Evolutionary conservation across 2,888 invertebrate genomes (phyloP).

Genomic region (Oithona nana): DNA sequence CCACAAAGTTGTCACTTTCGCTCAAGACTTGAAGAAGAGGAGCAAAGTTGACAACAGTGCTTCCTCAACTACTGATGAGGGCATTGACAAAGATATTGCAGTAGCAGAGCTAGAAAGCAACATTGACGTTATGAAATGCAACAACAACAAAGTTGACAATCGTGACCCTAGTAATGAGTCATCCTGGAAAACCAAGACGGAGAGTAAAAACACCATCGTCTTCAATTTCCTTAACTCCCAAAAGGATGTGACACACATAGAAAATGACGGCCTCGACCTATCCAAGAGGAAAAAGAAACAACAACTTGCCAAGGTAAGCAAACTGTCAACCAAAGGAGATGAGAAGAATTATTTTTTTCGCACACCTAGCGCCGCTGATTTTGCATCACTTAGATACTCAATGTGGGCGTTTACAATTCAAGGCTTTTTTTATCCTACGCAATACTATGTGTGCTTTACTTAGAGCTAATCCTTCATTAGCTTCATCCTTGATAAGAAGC

Average conservation of each 20-base stretch:
- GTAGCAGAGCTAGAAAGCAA: too few relatives aligned
- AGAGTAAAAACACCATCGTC: constrained; percentile 36
- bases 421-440: too few relatives aligned
- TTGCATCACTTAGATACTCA: too few relatives aligned
- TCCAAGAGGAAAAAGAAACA: constrained; percentile 20
- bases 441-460: too few relatives aligned
- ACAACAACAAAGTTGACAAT: neutral
- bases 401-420: too few relatives aligned
- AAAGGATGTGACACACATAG: constrained; percentile 63
- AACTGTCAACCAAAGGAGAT: too few relatives aligned
- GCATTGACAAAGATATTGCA: neutral
- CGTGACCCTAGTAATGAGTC: too few relatives aligned
- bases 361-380: too few relatives aligned
- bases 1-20: neutral
- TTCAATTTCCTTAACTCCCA: constrained; percentile 70
- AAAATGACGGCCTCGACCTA: constrained; percentile 52
- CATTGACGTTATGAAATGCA: neutral
- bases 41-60: neutral
- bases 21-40: neutral
- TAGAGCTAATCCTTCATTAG: too few relatives aligned
- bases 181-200: constrained; percentile 5
- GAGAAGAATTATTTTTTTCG: too few relatives aligned
- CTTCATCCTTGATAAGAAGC: too few relatives aligned
- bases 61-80: neutral
- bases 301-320: constrained; percentile 8